Percentiles rank a stretch among this genome's conserved stretches.
These are phyloP conservation scores for Muricea muricata DNA, from an alignment of 92 coral and sea anemone species.

Conservation along the genomic window DNA sequence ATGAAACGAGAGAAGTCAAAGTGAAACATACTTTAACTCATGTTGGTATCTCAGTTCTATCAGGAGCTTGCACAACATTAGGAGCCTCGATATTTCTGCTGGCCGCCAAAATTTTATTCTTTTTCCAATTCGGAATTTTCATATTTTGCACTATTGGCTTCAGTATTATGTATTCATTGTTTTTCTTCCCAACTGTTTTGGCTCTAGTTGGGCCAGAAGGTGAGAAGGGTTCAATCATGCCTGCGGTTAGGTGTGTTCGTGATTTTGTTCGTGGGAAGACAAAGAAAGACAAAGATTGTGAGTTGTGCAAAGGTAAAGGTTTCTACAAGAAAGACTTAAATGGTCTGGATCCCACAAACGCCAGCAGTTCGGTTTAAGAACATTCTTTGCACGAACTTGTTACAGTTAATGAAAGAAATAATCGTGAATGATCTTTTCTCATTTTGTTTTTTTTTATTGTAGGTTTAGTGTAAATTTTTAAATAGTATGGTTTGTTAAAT, in stretches of 20 bases:
- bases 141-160: constrained; percentile 70
- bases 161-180: constrained; percentile 61
- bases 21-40: constrained; percentile 67
- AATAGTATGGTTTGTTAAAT: no score
- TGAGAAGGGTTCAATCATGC: constrained; percentile 57
- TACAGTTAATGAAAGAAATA: no score
- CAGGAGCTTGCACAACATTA: constrained; percentile 75
- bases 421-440: no score
- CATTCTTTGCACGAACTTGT: not conserved
- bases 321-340: constrained; percentile 44
- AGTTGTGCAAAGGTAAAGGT: constrained; percentile 74
- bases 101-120: constrained; percentile 68
- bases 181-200: constrained; percentile 63
- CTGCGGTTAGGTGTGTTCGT: constrained; percentile 42
- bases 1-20: constrained; percentile 42
- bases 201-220: constrained; percentile 76
- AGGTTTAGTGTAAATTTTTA: no score
- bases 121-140: no score
- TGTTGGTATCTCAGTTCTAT: constrained; percentile 74
- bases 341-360: not conserved
- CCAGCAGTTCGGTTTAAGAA: not conserved
- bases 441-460: no score
- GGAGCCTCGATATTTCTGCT: constrained; percentile 75
- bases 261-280: constrained; percentile 53
- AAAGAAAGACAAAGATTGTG: constrained; percentile 59